A percentile compares a stretch with the other conserved stretches of the same genome.
Conservation (phyloP, 2,113 vertebrate genomes). For the Nothobranchius furzeri region DNA sequence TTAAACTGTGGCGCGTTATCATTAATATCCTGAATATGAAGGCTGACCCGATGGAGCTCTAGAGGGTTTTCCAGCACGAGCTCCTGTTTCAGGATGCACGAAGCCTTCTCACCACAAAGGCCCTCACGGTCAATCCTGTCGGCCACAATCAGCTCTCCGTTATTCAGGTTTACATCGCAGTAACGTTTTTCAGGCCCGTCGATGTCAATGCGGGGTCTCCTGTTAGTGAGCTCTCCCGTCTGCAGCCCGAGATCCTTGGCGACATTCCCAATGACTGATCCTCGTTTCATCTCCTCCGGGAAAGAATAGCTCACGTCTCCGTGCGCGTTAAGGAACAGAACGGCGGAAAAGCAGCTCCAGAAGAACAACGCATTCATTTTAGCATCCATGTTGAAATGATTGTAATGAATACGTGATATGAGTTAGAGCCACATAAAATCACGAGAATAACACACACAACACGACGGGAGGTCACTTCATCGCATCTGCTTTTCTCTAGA, state of each 20-base stretch:
- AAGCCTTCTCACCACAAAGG: slow-evolving; percentile 69
- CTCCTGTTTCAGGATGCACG: slow-evolving; percentile 77
- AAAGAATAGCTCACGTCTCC: slow-evolving; percentile 78
- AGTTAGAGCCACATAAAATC: too few relatives aligned
- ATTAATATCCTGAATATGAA: slow-evolving; percentile 82
- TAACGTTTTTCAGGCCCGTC: slow-evolving; percentile 57
- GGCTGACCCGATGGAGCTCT: slow-evolving; percentile 63
- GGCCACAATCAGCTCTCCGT: slow-evolving; percentile 72
- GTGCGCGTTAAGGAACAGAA: neutral
- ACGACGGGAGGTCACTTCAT: too few relatives aligned
- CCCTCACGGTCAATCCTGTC: slow-evolving; percentile 80
- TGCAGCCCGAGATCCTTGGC: slow-evolving; percentile 79
- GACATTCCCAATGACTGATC: slow-evolving; percentile 77
- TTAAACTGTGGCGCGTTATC: slow-evolving; percentile 79
- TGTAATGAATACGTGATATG: neutral
- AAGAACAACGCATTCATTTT: neutral
- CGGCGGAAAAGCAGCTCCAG: too few relatives aligned
- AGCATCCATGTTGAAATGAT: neutral
- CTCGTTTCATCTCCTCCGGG: slow-evolving; percentile 78
- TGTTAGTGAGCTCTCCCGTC: slow-evolving; percentile 46
- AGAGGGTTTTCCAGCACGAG: slow-evolving; percentile 68
- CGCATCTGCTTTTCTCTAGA: too few relatives aligned
- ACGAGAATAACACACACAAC: too few relatives aligned
- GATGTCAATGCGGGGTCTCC: slow-evolving; percentile 61
- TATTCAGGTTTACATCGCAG: slow-evolving; percentile 19